phyloP scores from a whole-genome alignment of 2,888 invertebrate genomes.

The Tinea trinotella region DNA sequence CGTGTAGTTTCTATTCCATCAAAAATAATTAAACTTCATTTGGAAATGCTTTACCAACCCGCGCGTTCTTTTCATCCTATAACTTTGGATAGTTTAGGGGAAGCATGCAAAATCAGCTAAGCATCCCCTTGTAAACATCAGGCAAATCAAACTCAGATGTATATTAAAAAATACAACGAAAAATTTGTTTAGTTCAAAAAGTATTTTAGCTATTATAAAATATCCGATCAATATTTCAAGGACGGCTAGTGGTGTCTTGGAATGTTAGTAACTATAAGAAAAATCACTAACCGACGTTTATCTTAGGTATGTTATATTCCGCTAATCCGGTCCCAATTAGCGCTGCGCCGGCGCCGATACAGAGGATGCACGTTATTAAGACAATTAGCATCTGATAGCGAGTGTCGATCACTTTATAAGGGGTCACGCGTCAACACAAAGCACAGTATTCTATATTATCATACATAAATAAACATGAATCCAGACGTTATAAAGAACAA shows the following conservation, averaged over 20 bases:
- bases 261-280: neutral
- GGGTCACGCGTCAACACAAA: slow-evolving; percentile 19
- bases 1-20: no score
- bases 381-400: slow-evolving; percentile 49
- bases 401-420: slow-evolving; percentile 27
- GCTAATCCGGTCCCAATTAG: slow-evolving; percentile 18
- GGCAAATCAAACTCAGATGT: no score
- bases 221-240: neutral
- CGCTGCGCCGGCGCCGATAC: slow-evolving; percentile 36
- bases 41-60: no score
- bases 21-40: neutral
- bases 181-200: no score
- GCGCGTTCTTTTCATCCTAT: no score
- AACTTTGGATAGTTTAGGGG: no score
- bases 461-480: no score
- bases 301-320: slow-evolving; percentile 10
- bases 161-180: no score
- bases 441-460: neutral
- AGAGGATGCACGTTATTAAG: slow-evolving; percentile 54
- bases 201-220: no score
- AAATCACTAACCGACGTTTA: slow-evolving; percentile 10
- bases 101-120: no score
- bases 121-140: no score
- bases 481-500: neutral
- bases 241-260: neutral